Base-by-base conservation (phyloP, 2,888 invertebrate species). In the Gerris lacustris region DNA sequence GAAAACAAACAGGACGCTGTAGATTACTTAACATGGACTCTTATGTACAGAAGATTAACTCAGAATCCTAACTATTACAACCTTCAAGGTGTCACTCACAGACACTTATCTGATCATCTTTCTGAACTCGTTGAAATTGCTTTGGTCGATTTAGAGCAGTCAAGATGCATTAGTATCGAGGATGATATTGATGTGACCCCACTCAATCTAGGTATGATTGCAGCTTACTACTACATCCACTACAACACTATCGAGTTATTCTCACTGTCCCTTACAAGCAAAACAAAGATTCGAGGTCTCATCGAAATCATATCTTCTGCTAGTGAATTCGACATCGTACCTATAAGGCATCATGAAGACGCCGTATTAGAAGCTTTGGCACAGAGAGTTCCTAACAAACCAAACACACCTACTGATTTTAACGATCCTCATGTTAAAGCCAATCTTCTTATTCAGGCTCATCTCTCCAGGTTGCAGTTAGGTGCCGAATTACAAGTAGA, bases 31-130 rank as follows among this genome's bases (percentile, higher is more conserved):
- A 99, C 99, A 0, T 99, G 99, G 99, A 99, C 98, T 0, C 96
- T 99, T 84, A 83, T 99, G 11, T 99, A 99, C 80, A 84, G 98
- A 5, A 84, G 99, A 67, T 86, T 99, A 77, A 97, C 99, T 1
- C 97, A 98, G 83, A 99, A 99, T 83, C 99, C 99, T 0, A 99
- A 99, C 82, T 99, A 99, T 79, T 99, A 99, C 81, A 97, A 96
- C 79, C 83, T 99, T 67, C 97, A 98, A 81, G 96, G 96, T 0
- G 93, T 97, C 1, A 93, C 96, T 0, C 97, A 98, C 80, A 87
- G 98, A 69, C 98, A 99, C 83, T 83, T 99, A 69, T 98, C 97
- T 0, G 99, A 99, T 82, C 97, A 99, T 81, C 84, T 99, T 55
- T 99, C 98, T 0, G 99, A 99, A 82, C 82, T 99, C 73, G 97